Evolutionary conservation across 2,888 invertebrate species (phyloP).

Genomic region (Timema cristinae): DNA sequence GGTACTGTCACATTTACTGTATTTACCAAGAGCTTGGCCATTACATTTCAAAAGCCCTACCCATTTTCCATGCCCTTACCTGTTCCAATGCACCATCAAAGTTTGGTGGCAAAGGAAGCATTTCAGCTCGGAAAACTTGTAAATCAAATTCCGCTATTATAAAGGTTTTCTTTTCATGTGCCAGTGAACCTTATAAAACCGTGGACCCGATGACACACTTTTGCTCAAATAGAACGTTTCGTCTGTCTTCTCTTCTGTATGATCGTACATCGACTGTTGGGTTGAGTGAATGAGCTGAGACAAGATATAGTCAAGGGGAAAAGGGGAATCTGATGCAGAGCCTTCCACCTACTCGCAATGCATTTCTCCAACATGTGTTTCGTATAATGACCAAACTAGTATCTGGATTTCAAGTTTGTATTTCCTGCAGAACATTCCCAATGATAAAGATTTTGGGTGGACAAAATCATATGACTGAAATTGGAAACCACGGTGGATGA

Average conservation of each 20-base stretch:
- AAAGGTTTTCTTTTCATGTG: background rate
- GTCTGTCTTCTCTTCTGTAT: background rate
- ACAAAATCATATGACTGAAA: background rate
- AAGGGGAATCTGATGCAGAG: background rate
- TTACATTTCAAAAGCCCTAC: background rate
- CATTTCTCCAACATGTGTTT: slow-evolving; percentile 2
- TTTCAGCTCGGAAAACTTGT: background rate
- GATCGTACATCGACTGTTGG: background rate
- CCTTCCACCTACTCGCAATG: background rate
- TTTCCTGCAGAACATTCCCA: background rate
- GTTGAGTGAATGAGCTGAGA: background rate
- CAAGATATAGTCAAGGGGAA: background rate
- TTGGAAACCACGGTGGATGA: background rate
- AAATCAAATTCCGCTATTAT: background rate
- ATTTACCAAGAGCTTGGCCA: background rate
- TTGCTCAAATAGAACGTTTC: slow-evolving; percentile 1
- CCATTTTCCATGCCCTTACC: background rate
- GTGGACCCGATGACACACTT: background rate
- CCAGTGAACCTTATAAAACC: background rate
- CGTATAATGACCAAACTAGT: background rate
- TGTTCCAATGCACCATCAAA: background rate
- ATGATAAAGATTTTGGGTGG: background rate
- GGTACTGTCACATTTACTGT: background rate
- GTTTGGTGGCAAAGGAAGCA: background rate
- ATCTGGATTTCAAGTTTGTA: background rate